Base-by-base conservation (phyloP, 2,797 vertebrate genomes). In the Micromesistius poutassou region DNA sequence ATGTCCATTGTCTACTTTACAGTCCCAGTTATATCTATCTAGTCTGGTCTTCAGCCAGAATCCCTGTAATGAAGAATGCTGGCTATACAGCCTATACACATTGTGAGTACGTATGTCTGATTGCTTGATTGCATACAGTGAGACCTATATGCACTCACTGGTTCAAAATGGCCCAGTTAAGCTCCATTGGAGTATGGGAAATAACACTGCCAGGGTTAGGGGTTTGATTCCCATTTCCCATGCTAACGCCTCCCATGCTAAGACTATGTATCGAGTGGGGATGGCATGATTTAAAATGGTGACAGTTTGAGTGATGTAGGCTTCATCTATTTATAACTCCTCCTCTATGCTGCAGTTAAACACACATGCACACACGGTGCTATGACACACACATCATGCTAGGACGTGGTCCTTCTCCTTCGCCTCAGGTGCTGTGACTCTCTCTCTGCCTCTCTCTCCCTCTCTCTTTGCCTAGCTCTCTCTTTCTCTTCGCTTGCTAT, bases 401-500 rank as follows among this genome's bases (percentile, higher is more conserved):
- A 12, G 75, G 75, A 30, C 72, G 75, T 30, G 19, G 50, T 46
- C 31, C 79, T 35, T 74, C 72, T 62, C 46, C 31, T 62, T 19
- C 78, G 42, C 85, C 79, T 84, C 79, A 82, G 83, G 83, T 89
- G 82, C 76, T 86, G 76, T 19, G 66, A 55, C 50, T 78, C 73
- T 0, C 16, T 19, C 46, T 50, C 46, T 55, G 13, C 19, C 19
- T 55, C 50, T 55, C 19, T 55, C 50, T 55, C 50, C 19, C 19
- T 55, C 19, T 55, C 50, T 55, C 19, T 55, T 14, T 10, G 10
- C 14, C 40, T 42, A 3, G 9, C 46, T 50, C 46, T 50, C 46
- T 22, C 46, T 50, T 4, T 3, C 50, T 55, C 50, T 50, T 50
- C 46, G 2, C 46, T 50, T 4, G 4, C 50, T 55, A 19, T 50